Evolutionary conservation across 2,797 vertebrate species (phyloP), one percentile per base, ranked within the genome.

Genomic region (Gobio occitaniae): DNA sequence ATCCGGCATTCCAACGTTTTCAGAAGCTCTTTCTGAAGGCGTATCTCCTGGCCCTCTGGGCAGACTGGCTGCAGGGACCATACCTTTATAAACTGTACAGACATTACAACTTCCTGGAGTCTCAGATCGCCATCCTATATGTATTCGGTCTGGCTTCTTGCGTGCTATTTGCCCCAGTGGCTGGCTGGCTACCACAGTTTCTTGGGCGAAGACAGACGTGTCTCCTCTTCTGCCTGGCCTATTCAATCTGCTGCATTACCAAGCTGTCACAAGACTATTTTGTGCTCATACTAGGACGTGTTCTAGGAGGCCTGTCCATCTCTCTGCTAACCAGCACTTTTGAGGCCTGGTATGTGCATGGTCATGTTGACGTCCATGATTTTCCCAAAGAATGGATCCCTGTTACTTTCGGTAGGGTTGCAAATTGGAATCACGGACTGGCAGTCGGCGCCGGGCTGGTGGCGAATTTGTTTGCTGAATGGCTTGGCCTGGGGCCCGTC

Each of bases 81-180:
- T 98, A 98, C 91, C 96, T 98, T 78, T 98, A 98, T 92, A 98
- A 98, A 92, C 96, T 98, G 1, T 98, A 98, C 91, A 96, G 95
- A 66, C 97, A 97, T 92, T 99, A 99, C 91, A 96, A 94, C 90
- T 99, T 99, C 91, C 93, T 98, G 93, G 97, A 99, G 90, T 97
- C 96, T 6, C 97, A 99, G 88, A 98, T 98, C 66, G 96, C 97
- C 89, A 97, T 98, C 78, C 93, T 99, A 52, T 99, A 98, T 4
- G 97, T 99, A 61, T 98, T 97, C 19, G 97, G 97, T 19, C 93
- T 98, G 70, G 97, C 96, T 38, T 96, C 97, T 54, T 97, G 95
- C 3, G 95, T 98, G 83, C 93, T 99, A 44, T 97, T 98, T 82
- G 96, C 97, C 65, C 95, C 97, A 0, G 93, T 97, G 85, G 96